Evolutionary conservation across 2,113 vertebrate genomes (phyloP).

Genomic region (Phainopepla nitens): DNA sequence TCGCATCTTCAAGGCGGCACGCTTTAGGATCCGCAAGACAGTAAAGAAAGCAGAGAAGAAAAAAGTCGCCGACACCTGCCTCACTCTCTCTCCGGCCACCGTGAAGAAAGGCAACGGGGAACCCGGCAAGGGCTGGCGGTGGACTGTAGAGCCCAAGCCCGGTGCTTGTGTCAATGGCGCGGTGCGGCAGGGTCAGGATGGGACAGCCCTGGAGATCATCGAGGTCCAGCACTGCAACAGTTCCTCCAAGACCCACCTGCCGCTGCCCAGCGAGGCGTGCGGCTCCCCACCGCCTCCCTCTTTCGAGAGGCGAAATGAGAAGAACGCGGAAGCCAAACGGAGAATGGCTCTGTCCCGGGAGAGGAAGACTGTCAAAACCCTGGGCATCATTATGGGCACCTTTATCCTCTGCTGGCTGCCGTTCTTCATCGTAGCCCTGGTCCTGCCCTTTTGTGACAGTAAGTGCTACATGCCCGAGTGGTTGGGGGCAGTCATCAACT

Average conservation of each 20-base stretch:
- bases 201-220: conserved; percentile 84
- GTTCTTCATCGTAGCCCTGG: conserved; percentile 95
- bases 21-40: conserved; percentile 93
- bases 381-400: conserved; percentile 98
- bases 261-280: conserved; percentile 77
- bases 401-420: conserved; percentile 98
- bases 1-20: conserved; percentile 91
- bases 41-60: conserved; percentile 85
- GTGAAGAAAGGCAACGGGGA: conserved; percentile 79
- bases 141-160: conserved; percentile 69
- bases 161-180: conserved; percentile 83
- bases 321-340: conserved; percentile 82
- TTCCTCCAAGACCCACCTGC: conserved; percentile 83
- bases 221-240: conserved; percentile 79
- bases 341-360: conserved; percentile 92
- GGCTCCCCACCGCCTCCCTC: conserved; percentile 59
- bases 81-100: conserved; percentile 71
- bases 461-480: conserved; percentile 89
- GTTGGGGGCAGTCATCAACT: conserved; percentile 90
- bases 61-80: conserved; percentile 69
- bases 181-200: conserved; percentile 76
- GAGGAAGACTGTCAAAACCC: conserved; percentile 92
- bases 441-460: conserved; percentile 89
- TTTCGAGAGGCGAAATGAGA: conserved; percentile 80
- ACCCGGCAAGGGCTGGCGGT: conserved; percentile 67